These are phyloP conservation scores for Antedon mediterranea DNA, from an alignment of 53 echinoderm and acorn worm species.

Conservation along the genomic window DNA sequence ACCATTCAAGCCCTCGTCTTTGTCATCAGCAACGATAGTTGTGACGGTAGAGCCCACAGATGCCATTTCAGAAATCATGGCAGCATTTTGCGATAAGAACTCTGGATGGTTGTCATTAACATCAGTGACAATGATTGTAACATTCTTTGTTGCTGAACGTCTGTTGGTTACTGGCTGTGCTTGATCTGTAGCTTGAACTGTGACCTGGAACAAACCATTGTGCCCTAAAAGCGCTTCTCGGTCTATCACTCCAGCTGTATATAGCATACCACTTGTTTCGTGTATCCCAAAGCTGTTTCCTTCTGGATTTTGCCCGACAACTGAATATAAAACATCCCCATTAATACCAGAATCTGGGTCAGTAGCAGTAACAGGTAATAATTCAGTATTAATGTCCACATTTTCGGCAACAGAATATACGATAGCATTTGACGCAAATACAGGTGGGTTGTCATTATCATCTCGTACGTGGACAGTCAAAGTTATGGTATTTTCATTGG, in stretches of 20 bases:
- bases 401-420: slow-evolving; percentile 64
- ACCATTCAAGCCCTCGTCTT: slow-evolving; percentile 65
- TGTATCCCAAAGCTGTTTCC: slow-evolving; percentile 60
- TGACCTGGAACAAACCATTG: slow-evolving; percentile 45
- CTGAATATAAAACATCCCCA: slow-evolving; percentile 55
- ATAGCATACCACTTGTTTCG: slow-evolving; percentile 32
- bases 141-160: slow-evolving; percentile 47
- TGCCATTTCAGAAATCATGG: slow-evolving; percentile 23
- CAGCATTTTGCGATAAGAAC: slow-evolving; percentile 67
- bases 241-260: slow-evolving; percentile 46
- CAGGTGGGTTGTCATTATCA: slow-evolving; percentile 82
- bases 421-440: slow-evolving; percentile 47
- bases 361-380: slow-evolving; percentile 47
- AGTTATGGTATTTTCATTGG: slow-evolving; percentile 29
- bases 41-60: slow-evolving; percentile 28
- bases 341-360: slow-evolving; percentile 92
- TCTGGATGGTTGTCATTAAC: slow-evolving; percentile 73
- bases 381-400: slow-evolving; percentile 23
- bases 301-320: slow-evolving; percentile 47
- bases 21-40: slow-evolving; percentile 49
- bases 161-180: slow-evolving; percentile 61
- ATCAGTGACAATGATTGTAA: slow-evolving; percentile 64
- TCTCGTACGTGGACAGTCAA: slow-evolving; percentile 49
- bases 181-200: slow-evolving; percentile 64
- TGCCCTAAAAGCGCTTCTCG: slow-evolving; percentile 33